These are phyloP conservation scores for Salmo trutta DNA, from an alignment of 2,797 vertebrate species.

Conservation along the genomic window DNA sequence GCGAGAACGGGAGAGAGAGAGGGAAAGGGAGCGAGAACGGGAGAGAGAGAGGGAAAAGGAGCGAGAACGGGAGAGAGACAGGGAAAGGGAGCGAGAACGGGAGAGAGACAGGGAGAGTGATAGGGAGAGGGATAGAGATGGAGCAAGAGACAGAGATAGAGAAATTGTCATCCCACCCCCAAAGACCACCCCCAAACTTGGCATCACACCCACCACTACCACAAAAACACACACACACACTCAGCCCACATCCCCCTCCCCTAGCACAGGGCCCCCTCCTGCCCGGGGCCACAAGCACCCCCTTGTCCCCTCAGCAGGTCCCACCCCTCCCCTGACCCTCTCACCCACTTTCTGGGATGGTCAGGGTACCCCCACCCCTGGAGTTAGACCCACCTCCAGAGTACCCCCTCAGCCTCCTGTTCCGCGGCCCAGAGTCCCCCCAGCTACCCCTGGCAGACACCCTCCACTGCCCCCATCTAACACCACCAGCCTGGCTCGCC, in stretches of 20 bases:
- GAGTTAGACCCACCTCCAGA: slow-evolving; percentile 45
- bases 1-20: background rate
- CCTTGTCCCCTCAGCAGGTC: slow-evolving; percentile 30
- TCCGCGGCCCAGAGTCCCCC: slow-evolving; percentile 43
- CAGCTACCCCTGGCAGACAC: slow-evolving; percentile 18
- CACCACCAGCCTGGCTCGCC: slow-evolving; percentile 44
- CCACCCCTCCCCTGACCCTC: slow-evolving; percentile 52
- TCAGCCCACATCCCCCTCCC: slow-evolving; percentile 17
- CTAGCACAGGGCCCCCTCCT: slow-evolving; percentile 32
- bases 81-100: background rate
- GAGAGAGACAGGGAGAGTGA: slow-evolving; percentile 5
- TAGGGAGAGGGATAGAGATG: background rate
- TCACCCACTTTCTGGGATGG: slow-evolving; percentile 66
- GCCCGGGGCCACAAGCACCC: slow-evolving; percentile 43
- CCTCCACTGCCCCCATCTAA: slow-evolving; percentile 33
- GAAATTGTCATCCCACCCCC: background rate
- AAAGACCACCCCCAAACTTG: slow-evolving; percentile 26
- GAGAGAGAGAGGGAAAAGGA: slow-evolving; percentile 18
- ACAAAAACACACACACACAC: slow-evolving; percentile 22
- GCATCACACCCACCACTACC: slow-evolving; percentile 43
- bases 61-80: background rate
- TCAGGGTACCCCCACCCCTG: slow-evolving; percentile 48
- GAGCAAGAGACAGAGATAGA: background rate
- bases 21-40: background rate
- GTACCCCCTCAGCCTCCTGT: slow-evolving; percentile 39